These are phyloP conservation scores for Hirtodrosophila alboralis DNA, from an alignment of 2,888 invertebrate species.

Conservation along the genomic window DNA sequence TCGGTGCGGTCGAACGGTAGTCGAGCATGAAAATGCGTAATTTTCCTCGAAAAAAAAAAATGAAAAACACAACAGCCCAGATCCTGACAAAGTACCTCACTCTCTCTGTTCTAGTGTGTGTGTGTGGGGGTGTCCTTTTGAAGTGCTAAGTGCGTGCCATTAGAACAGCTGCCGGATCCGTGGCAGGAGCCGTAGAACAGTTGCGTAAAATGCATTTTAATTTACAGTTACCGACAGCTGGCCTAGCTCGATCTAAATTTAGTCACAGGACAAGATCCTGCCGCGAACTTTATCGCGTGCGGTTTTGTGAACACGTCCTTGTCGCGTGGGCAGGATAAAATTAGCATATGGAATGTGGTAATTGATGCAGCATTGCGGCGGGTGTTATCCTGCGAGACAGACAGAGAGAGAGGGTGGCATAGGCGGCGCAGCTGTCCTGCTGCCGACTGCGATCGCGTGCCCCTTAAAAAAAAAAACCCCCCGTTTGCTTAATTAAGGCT, in stretches of 20 bases:
- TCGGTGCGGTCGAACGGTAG: conserved; percentile 62
- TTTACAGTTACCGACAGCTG: conserved; percentile 72
- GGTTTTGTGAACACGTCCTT: conserved; percentile 36
- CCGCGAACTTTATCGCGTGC: conserved; percentile 63
- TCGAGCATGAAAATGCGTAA: conserved; percentile 76
- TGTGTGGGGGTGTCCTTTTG: conserved; percentile 66
- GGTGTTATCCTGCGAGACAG: conserved; percentile 3
- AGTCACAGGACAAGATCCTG: conserved; percentile 39
- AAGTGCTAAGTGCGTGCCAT: conserved; percentile 75
- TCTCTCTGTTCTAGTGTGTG: neutral
- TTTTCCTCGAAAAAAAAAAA: conserved; percentile 63
- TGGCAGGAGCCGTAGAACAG: conserved; percentile 38
- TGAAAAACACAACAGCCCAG: conserved; percentile 9
- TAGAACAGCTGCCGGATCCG: conserved; percentile 68
- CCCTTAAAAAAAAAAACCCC: no score
- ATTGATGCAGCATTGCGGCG: neutral
- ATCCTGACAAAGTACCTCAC: conserved; percentile 24
- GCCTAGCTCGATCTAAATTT: conserved; percentile 52
- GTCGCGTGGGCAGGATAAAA: conserved; percentile 67
- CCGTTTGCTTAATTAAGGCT: conserved; percentile 53
- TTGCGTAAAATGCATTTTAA: conserved; percentile 79
- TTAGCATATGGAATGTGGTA: conserved; percentile 58
- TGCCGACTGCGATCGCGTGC: conserved; percentile 51
- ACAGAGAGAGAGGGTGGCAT: no score
- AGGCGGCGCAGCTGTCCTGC: conserved; percentile 20